Percentiles rank a stretch among this genome's conserved stretches.
Evolutionary conservation across 2,113 vertebrate genomes (phyloP).

Genomic region (Entelurus aequoreus): DNA sequence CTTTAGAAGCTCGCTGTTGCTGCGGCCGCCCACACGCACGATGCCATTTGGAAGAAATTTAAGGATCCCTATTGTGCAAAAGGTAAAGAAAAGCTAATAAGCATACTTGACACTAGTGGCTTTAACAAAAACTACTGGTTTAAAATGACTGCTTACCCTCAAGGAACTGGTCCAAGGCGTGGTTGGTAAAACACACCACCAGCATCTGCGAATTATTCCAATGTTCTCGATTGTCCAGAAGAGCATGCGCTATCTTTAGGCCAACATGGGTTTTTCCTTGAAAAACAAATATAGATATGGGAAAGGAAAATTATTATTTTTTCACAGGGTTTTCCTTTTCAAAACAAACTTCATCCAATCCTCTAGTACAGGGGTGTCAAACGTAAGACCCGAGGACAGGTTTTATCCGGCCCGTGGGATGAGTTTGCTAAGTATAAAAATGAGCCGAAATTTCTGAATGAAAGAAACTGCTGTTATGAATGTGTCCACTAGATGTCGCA

Average conservation of each 20-base stretch:
- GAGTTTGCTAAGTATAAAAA: too few relatives aligned
- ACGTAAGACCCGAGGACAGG: too few relatives aligned
- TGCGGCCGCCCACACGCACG: constrained; percentile 87
- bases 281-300: constrained; percentile 19
- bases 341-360: too few relatives aligned
- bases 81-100: constrained; percentile 7
- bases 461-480: too few relatives aligned
- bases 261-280: constrained; percentile 91
- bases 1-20: constrained; percentile 82
- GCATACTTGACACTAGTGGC: too few relatives aligned
- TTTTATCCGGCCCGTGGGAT: too few relatives aligned
- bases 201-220: constrained; percentile 80
- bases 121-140: too few relatives aligned
- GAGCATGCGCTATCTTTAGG: constrained; percentile 85
- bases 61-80: constrained; percentile 73
- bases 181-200: constrained; percentile 95
- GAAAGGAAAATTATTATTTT: neutral
- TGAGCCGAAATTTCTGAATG: too few relatives aligned
- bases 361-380: too few relatives aligned
- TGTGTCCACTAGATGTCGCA: too few relatives aligned
- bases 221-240: constrained; percentile 72
- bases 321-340: too few relatives aligned
- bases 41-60: constrained; percentile 74
- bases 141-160: constrained; percentile 75
- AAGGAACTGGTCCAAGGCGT: constrained; percentile 96